Base-by-base conservation (phyloP, 2,113 vertebrate species). In the Sapayoa aenigma region DNA sequence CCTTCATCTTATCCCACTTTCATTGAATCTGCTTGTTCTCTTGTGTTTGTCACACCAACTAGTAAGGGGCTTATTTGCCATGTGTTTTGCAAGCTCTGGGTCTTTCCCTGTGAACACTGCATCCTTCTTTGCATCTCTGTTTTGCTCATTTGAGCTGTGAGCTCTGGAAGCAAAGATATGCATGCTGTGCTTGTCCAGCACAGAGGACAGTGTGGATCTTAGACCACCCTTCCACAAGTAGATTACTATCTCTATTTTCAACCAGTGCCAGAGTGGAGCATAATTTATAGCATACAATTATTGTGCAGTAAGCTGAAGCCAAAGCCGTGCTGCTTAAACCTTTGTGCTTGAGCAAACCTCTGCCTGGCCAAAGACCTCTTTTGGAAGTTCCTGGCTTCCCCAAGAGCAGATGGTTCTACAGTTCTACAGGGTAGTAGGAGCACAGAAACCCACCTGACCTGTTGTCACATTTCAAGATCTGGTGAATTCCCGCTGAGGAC, bases 21-120 rank as follows among this genome's bases (percentile, higher is more conserved):
- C 44, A n/a, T n/a, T 49, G 59, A 52, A 73, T 49, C 53, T 77
- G 5, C 42, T 74, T 73, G 22, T 21, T 44, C 62, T 44, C 71
- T 41, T 49, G 21, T 44, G 7, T 41, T 74, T 93, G 22, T 30
- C 41, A 17, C 44, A 27, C 47, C 28, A 79, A 21, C 15, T 44
- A 13, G 13, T 27, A 44, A 14, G 9, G 11, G 11, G 3, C 4
- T 60, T 77, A 28, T 77, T 69, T 33, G 37, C 14, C 5, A 7
- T 12, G 27, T 11, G 20, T 63, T 89, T 84, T 66, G 39, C 66
- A 90, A 78, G 25, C 20, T 20, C 7, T 7, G 23, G 31, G 8
- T 69, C 1, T 0, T 33, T 78, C n/a, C 37, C 74, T 81, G 20
- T 6, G 41, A 83, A 37, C 15, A 33, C 12, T 1, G 0, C 30